Evolutionary conservation across 92 coral and sea anemone genomes (phyloP).

Genomic region (Paramuricea clavata): DNA sequence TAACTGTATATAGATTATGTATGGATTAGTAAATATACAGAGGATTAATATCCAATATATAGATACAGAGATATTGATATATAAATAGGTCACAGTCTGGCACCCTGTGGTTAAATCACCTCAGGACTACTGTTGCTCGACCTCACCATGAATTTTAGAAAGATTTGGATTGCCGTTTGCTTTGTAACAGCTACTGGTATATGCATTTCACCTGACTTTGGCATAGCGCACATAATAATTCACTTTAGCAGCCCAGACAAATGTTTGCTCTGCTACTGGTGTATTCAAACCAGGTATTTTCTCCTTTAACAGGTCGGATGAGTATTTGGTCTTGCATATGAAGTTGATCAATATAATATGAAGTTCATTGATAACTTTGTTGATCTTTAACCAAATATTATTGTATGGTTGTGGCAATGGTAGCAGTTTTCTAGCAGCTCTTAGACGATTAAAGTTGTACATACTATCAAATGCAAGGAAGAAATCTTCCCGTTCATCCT

Average conservation of each 20-base stretch:
- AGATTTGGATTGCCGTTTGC: conserved; percentile 47
- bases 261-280: conserved; percentile 64
- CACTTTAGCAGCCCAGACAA: conserved; percentile 59
- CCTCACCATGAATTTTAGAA: conserved; percentile 33
- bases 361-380: conserved; percentile 42
- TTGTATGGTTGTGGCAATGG: conserved; percentile 2
- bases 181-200: conserved; percentile 62
- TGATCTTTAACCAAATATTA: conserved; percentile 32
- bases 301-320: too few relatives aligned
- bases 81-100: too few relatives aligned
- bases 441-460: conserved; percentile 59
- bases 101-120: too few relatives aligned
- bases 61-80: too few relatives aligned
- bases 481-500: conserved; percentile 55
- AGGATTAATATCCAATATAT: too few relatives aligned
- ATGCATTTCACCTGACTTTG: conserved; percentile 55
- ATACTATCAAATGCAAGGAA: conserved; percentile 67
- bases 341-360: background rate
- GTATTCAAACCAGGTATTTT: conserved; percentile 38
- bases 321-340: conserved; percentile 3
- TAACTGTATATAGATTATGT: too few relatives aligned
- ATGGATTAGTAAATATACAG: too few relatives aligned
- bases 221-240: conserved; percentile 72
- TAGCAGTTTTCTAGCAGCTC: conserved; percentile 18
- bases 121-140: too few relatives aligned